Conservation (phyloP, 2,797 vertebrate species). For the Tauraco hartlaubi region DNA sequence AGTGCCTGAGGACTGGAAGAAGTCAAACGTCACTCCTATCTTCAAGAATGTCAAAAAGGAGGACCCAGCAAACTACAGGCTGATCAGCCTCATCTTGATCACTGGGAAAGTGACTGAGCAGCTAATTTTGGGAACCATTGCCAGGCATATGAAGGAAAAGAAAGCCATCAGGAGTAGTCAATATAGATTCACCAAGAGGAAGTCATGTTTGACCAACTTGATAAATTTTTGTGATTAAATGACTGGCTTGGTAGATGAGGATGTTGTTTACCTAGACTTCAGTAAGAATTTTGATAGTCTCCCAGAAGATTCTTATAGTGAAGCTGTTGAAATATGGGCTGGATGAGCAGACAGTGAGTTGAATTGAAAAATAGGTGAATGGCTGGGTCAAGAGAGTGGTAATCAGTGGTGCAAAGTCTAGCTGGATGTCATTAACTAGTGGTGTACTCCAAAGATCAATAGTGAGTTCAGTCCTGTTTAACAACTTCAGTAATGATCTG, state of each 20-base stretch:
- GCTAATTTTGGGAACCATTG: not conserved
- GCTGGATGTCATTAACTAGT: too few relatives aligned
- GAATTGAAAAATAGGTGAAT: not conserved
- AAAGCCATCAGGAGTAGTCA: not conserved
- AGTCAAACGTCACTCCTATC: not conserved
- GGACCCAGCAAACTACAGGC: not conserved
- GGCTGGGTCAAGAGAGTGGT: not conserved
- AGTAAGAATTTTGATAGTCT: not conserved
- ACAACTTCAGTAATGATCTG: not conserved
- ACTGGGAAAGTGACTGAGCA: not conserved
- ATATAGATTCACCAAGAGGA: not conserved
- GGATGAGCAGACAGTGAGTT: not conserved
- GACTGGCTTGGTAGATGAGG: not conserved
- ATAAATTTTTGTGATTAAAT: not conserved
- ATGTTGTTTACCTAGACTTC: not conserved
- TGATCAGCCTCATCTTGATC: not conserved
- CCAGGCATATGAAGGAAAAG: not conserved
- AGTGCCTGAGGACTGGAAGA: not conserved
- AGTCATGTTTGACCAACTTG: not conserved
- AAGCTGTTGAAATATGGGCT: not conserved
- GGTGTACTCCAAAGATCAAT: not conserved
- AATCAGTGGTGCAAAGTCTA: not conserved
- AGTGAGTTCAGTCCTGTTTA: not conserved
- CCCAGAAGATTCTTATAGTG: not conserved
- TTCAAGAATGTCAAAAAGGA: not conserved